phyloP scores from a whole-genome alignment of 2,888 invertebrate species.

The Lysandra coridon region DNA sequence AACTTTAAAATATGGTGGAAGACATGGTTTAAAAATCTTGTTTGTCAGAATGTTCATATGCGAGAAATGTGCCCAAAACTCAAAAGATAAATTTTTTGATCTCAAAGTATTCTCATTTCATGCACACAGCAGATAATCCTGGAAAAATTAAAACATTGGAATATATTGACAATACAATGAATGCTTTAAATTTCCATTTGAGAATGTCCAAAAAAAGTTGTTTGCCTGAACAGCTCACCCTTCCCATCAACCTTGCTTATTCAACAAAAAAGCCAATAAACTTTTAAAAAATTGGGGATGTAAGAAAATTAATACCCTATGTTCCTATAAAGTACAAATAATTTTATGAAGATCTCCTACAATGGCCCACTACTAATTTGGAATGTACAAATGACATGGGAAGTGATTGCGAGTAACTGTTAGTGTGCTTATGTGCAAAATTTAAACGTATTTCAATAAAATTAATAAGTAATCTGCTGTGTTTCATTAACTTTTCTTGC shows the following conservation, averaged over 20 bases:
- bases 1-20: constrained; percentile 22
- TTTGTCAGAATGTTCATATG: constrained; percentile 11
- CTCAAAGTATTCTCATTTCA: constrained; percentile 7
- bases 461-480: neutral
- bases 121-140: neutral
- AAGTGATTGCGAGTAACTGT: constrained; percentile 19
- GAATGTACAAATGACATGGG: constrained; percentile 20
- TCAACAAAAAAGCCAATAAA: constrained; percentile 20
- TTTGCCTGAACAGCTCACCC: constrained; percentile 20
- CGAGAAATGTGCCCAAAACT: constrained; percentile 15
- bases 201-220: constrained; percentile 6
- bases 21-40: constrained; percentile 23
- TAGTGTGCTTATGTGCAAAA: constrained; percentile 11
- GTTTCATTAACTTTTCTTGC: constrained; percentile 14
- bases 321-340: constrained; percentile 18
- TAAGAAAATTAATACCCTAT: constrained; percentile 19
- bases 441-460: constrained; percentile 21
- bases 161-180: constrained; percentile 20
- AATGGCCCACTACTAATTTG: constrained; percentile 9
- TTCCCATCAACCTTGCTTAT: constrained; percentile 7
- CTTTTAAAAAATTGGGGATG: constrained; percentile 3
- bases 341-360: constrained; percentile 22
- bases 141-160: constrained; percentile 16
- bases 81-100: neutral
- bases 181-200: constrained; percentile 17